These are phyloP conservation scores for Archivesica marissinica DNA, from an alignment of 1,140 invertebrate genomes.

Conservation along the genomic window DNA sequence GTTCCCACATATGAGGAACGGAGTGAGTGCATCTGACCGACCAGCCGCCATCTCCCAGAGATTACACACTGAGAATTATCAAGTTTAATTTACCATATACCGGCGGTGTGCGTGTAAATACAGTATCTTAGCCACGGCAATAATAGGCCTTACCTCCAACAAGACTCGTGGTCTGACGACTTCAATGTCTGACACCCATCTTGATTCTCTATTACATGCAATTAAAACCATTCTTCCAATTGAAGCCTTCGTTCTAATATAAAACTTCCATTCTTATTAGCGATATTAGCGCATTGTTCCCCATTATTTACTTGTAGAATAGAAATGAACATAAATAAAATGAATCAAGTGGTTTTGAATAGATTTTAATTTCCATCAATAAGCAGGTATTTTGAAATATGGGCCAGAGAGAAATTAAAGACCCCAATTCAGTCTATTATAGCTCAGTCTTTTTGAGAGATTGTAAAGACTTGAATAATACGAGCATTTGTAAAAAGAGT, in stretches of 20 bases:
- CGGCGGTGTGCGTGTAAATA: no score
- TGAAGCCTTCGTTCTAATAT: background rate
- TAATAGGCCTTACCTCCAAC: no score
- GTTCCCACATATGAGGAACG: no score
- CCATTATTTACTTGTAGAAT: constrained; percentile 1
- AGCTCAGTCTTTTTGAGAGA: constrained; percentile 14
- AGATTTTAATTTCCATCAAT: constrained; percentile 58
- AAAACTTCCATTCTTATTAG: background rate
- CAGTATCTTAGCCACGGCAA: no score
- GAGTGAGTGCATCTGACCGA: no score
- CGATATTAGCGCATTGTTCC: background rate
- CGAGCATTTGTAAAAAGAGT: constrained; percentile 5
- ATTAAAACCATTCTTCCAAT: constrained; percentile 32
- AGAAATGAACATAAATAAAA: constrained; percentile 37
- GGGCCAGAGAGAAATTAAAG: constrained; percentile 43
- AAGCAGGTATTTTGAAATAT: constrained; percentile 13
- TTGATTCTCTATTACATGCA: constrained; percentile 18
- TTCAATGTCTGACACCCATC: constrained; percentile 29
- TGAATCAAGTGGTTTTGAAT: constrained; percentile 46
- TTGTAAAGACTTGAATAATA: constrained; percentile 35
- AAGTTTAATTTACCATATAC: no score
- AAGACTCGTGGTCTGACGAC: background rate
- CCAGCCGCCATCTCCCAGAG: no score
- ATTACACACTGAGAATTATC: no score
- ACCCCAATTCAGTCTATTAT: constrained; percentile 41